Conservation (phyloP, 2,113 vertebrate species). For the Tapirus terrestris region DNA sequence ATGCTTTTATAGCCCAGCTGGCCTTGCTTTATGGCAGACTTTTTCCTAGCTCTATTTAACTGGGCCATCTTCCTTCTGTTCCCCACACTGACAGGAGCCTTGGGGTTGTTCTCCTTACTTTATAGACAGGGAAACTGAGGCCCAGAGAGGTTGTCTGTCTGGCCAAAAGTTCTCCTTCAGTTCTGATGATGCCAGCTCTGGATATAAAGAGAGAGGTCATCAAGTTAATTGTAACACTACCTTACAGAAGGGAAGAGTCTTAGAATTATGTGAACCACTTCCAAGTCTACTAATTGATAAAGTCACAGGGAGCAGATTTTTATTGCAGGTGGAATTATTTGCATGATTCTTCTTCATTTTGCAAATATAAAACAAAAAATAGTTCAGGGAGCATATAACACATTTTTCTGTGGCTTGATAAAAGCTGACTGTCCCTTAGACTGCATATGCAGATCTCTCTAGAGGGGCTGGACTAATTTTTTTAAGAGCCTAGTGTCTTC, state of each 20-base stretch:
- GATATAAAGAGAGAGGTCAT: neutral
- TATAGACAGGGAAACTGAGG: slow-evolving; percentile 39
- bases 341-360: neutral
- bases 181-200: neutral
- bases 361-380: neutral
- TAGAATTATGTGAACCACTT: neutral
- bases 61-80: slow-evolving; percentile 36
- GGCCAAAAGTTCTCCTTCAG: neutral
- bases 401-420: neutral
- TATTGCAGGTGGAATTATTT: neutral
- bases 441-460: neutral
- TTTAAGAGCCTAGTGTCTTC: neutral
- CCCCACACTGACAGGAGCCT: neutral
- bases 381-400: neutral
- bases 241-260: neutral
- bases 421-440: neutral
- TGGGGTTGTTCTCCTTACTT: neutral
- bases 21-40: neutral
- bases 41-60: slow-evolving; percentile 39
- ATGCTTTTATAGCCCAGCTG: slow-evolving; percentile 48
- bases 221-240: neutral
- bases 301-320: neutral
- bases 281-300: neutral
- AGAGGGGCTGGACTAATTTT: neutral
- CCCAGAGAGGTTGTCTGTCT: neutral